These are phyloP conservation scores for Epicauta chinensis DNA, from an alignment of 1,140 invertebrate genomes.

Conservation along the genomic window DNA sequence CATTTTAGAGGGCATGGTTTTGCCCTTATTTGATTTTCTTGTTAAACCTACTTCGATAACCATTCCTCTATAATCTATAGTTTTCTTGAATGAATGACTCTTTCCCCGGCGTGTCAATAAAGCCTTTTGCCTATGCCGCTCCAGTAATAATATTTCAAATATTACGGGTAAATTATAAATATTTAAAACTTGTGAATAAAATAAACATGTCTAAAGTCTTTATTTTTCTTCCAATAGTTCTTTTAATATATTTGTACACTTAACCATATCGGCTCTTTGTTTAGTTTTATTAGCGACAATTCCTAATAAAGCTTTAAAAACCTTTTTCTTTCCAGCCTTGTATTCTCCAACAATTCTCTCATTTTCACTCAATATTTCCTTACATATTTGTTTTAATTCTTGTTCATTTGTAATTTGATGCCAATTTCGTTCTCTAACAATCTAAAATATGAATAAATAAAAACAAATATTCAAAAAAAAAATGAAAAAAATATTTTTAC, in stretches of 20 bases:
- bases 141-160: too few species aligned
- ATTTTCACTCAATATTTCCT: constrained; percentile 57
- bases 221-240: constrained; percentile 48
- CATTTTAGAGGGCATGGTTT: too few species aligned
- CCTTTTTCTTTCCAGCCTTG: constrained; percentile 63
- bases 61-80: too few species aligned
- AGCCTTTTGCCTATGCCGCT: too few species aligned
- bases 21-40: too few species aligned
- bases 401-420: constrained; percentile 54
- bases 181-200: too few species aligned
- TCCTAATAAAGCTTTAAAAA: constrained; percentile 57
- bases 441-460: constrained; percentile 46
- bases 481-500: constrained; percentile 35
- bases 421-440: constrained; percentile 59
- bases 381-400: constrained; percentile 56
- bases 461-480: constrained; percentile 22
- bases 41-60: too few species aligned
- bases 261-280: constrained; percentile 58
- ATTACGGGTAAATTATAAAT: too few species aligned
- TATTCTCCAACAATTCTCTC: constrained; percentile 59
- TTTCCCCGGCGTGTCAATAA: too few species aligned
- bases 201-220: too few species aligned
- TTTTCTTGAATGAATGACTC: too few species aligned
- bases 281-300: constrained; percentile 52
- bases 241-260: constrained; percentile 53